Evolutionary conservation across 2,888 invertebrate species (phyloP).

Genomic region (Anthophora plumipes): DNA sequence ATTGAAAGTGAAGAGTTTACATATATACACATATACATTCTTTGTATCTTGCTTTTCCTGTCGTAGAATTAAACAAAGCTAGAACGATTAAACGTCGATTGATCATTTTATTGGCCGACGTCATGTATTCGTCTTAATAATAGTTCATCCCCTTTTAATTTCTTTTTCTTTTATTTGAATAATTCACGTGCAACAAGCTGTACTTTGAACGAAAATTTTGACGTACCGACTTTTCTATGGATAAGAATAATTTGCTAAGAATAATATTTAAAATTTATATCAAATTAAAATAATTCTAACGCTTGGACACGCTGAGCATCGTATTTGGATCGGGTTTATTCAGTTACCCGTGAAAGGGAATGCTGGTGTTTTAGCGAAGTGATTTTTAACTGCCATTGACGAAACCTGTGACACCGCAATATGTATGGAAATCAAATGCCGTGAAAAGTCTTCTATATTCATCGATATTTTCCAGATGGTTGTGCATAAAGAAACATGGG

Average conservation of each 20-base stretch:
- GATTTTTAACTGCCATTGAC: background rate
- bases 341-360: background rate
- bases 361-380: background rate
- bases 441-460: background rate
- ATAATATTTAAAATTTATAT: too few relatives aligned
- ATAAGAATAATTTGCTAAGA: too few relatives aligned
- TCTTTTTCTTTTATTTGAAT: background rate
- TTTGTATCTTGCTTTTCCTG: background rate
- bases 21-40: too few relatives aligned
- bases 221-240: too few relatives aligned
- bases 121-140: background rate
- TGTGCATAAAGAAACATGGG: background rate
- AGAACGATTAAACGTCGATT: slow-evolving; percentile 7
- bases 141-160: background rate
- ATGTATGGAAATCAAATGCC: slow-evolving; percentile 18
- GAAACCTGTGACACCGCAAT: background rate
- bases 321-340: background rate
- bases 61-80: background rate
- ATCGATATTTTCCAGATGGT: slow-evolving; percentile 14
- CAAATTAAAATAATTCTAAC: background rate
- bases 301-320: too few relatives aligned
- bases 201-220: background rate
- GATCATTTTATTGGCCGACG: slow-evolving; percentile 15
- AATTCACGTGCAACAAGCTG: background rate
- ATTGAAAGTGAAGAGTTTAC: background rate